Evolutionary conservation across 2,888 invertebrate species (phyloP).

Genomic region (Orchesellides sinensis): DNA sequence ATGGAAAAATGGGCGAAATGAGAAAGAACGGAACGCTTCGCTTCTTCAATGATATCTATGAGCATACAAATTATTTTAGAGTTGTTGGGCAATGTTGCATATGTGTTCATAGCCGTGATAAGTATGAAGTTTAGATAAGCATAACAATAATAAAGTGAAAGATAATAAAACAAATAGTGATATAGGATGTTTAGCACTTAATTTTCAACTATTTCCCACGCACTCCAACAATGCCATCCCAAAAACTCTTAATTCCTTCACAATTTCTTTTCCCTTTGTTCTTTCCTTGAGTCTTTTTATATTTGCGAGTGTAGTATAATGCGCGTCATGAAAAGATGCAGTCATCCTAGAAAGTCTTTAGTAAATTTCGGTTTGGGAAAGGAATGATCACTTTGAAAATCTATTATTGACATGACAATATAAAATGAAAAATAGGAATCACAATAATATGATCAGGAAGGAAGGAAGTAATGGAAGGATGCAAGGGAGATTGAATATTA

Average conservation of each 20-base stretch:
- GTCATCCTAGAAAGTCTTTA: not conserved
- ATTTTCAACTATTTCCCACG: slow-evolving; percentile 62
- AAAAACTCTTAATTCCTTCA: not conserved
- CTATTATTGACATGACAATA: not conserved
- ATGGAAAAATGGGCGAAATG: slow-evolving; percentile 68
- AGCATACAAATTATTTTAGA: not conserved
- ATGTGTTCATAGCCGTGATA: not conserved
- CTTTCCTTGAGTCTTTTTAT: not conserved
- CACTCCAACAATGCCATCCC: slow-evolving; percentile 10
- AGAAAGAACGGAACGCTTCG: slow-evolving; percentile 59
- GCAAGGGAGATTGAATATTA: not conserved
- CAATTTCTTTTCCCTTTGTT: not conserved
- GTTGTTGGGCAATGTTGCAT: not conserved
- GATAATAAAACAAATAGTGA: slow-evolving; percentile 25
- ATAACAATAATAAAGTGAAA: too few species aligned
- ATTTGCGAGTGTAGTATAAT: too few species aligned
- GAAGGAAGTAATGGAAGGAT: slow-evolving; percentile 60
- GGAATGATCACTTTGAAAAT: too few species aligned
- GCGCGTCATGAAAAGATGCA: not conserved
- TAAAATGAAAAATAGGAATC: not conserved
- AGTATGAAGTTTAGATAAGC: not conserved
- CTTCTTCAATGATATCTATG: slow-evolving; percentile 39
- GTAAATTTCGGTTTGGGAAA: not conserved
- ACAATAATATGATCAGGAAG: slow-evolving; percentile 45
- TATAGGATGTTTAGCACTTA: slow-evolving; percentile 54